Conservation (phyloP, 2,888 invertebrate species). For the Chrysomela aeneicollis region DNA sequence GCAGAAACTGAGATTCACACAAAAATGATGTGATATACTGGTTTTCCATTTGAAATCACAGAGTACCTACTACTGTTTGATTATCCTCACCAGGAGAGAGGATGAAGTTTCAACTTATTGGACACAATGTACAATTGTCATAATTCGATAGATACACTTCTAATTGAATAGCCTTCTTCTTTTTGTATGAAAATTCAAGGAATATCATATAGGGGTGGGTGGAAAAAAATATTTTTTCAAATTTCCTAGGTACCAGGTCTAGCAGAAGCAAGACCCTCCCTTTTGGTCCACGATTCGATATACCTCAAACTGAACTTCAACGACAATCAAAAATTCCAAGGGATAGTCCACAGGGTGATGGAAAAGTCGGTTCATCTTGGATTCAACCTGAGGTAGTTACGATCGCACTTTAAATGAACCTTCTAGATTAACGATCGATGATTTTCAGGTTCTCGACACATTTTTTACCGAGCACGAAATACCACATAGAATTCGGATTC, state of each 20-base stretch:
- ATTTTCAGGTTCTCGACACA: constrained; percentile 32
- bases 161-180: no score
- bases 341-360: constrained; percentile 48
- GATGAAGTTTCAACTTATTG: no score
- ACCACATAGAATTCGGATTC: constrained; percentile 52
- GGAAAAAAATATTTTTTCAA: no score
- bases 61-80: no score
- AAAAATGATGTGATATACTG: no score
- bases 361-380: constrained; percentile 47
- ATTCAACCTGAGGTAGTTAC: constrained; percentile 48
- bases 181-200: no score
- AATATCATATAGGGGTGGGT: no score
- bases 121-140: no score
- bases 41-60: no score
- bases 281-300: constrained; percentile 52
- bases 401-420: background rate
- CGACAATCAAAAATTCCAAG: constrained; percentile 47
- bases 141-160: no score
- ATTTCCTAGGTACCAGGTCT: constrained; percentile 54
- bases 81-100: no score
- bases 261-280: constrained; percentile 56
- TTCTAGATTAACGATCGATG: background rate
- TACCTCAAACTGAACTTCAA: constrained; percentile 41
- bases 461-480: constrained; percentile 37
- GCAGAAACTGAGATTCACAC: no score